Evolutionary conservation across 64 coral and sea anemone species (phyloP).

Genomic region (Actinia equina): DNA sequence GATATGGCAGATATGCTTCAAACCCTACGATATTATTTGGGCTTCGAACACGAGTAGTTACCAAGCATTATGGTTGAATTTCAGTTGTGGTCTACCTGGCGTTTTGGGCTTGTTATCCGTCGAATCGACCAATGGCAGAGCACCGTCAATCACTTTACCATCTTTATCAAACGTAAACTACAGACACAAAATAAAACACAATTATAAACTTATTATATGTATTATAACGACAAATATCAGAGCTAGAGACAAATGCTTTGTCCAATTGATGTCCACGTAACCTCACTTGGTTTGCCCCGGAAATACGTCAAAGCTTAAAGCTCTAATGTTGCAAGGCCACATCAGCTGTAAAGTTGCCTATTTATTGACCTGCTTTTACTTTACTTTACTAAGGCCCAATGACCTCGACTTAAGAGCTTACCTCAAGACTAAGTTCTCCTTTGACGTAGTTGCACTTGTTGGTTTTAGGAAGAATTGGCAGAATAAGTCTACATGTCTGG

Average conservation of each 20-base stretch:
- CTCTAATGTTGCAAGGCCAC: no score
- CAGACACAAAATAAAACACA: neutral
- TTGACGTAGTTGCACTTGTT: slow-evolving; percentile 82
- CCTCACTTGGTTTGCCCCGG: no score
- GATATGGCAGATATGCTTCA: no score
- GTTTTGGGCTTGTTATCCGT: slow-evolving; percentile 1
- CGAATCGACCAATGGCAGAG: slow-evolving; percentile 54
- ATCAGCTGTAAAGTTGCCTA: no score
- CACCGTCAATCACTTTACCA: slow-evolving; percentile 85
- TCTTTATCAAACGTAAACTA: slow-evolving; percentile 97
- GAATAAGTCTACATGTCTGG: slow-evolving; percentile 82
- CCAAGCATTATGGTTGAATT: neutral
- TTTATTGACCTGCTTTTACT: no score
- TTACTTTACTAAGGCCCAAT: no score
- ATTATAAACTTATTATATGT: neutral
- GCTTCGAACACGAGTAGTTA: no score
- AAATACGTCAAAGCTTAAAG: no score
- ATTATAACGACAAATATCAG: neutral
- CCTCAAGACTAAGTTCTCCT: slow-evolving; percentile 86
- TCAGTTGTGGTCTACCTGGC: neutral
- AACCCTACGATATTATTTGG: no score
- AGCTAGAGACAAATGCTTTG: no score
- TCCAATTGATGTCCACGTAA: no score
- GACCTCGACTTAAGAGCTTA: neutral
- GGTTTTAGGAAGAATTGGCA: slow-evolving; percentile 82